Evolutionary conservation across 2,888 invertebrate species (phyloP).

Genomic region (Acronicta leporina): DNA sequence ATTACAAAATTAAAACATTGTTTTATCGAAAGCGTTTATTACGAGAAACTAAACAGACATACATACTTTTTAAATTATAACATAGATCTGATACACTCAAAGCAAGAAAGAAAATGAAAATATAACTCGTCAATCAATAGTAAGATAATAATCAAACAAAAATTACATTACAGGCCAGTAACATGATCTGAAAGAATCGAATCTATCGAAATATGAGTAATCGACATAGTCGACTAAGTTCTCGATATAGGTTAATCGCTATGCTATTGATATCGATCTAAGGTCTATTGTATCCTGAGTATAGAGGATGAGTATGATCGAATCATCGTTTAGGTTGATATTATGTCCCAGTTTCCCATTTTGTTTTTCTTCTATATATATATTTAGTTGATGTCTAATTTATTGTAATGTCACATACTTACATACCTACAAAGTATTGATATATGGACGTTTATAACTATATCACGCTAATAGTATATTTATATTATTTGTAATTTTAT

Average conservation of each 20-base stretch:
- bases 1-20: no score
- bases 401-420: not conserved
- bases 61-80: no score
- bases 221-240: conserved; percentile 40
- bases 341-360: conserved; percentile 17
- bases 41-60: no score
- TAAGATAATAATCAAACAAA: conserved; percentile 18
- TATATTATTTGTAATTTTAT: no score
- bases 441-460: no score
- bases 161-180: conserved; percentile 25
- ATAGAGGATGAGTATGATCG: conserved; percentile 31
- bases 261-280: conserved; percentile 32
- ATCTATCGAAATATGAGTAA: conserved; percentile 38
- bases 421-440: no score
- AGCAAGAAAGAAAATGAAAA: not conserved
- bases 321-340: conserved; percentile 19
- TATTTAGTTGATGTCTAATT: not conserved
- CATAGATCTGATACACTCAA: no score
- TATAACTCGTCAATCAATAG: conserved; percentile 35
- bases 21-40: no score
- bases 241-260: conserved; percentile 56
- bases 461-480: no score
- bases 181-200: conserved; percentile 34
- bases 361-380: not conserved
- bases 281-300: conserved; percentile 31